These are phyloP conservation scores for Arion vulgaris DNA, from an alignment of 1,140 invertebrate genomes.

Conservation along the genomic window DNA sequence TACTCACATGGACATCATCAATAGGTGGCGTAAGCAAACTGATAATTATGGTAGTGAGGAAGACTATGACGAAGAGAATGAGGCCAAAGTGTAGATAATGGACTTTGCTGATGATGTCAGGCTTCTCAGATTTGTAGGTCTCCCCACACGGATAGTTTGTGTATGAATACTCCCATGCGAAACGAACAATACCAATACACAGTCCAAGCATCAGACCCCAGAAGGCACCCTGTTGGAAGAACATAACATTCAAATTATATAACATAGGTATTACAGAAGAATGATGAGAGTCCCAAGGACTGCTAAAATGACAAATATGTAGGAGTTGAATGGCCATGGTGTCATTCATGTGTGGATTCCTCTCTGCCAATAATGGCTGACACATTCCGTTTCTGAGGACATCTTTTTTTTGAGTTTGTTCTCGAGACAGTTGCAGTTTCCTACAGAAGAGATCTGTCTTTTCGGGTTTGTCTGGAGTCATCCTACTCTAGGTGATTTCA, in stretches of 20 bases:
- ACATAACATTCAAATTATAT: background rate
- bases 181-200: conserved; percentile 72
- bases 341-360: too few relatives aligned
- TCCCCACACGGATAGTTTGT: conserved; percentile 63
- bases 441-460: too few relatives aligned
- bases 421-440: too few relatives aligned
- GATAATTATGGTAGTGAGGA: conserved; percentile 63
- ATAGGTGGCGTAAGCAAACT: conserved; percentile 70
- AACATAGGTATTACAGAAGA: too few relatives aligned
- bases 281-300: too few relatives aligned
- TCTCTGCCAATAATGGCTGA: too few relatives aligned
- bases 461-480: too few relatives aligned
- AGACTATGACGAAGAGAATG: conserved; percentile 68
- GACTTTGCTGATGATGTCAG: conserved; percentile 67
- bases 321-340: too few relatives aligned
- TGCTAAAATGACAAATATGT: too few relatives aligned
- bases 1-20: conserved; percentile 66
- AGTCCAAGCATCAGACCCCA: conserved; percentile 76
- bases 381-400: too few relatives aligned
- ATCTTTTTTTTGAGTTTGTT: too few relatives aligned
- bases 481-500: too few relatives aligned
- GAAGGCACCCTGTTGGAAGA: conserved; percentile 74
- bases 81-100: conserved; percentile 73
- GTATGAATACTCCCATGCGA: conserved; percentile 71
- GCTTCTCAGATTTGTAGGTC: conserved; percentile 51